These are phyloP conservation scores for Operophtera brumata DNA, from an alignment of 2,888 invertebrate species.

Conservation along the genomic window DNA sequence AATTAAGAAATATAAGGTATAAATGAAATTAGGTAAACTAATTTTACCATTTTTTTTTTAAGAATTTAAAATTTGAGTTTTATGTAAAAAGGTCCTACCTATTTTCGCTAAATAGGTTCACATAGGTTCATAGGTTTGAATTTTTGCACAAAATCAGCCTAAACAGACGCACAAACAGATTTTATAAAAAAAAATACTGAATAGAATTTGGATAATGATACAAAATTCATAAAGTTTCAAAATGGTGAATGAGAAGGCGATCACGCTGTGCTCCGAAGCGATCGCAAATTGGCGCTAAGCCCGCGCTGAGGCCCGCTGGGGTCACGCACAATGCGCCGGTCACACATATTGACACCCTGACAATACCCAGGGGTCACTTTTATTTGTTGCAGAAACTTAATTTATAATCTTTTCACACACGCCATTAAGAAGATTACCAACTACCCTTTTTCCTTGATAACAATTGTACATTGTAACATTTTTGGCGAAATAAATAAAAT, in stretches of 20 bases:
- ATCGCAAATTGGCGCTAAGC: constrained; percentile 75
- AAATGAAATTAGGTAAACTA: too few relatives aligned
- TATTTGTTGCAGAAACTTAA: constrained; percentile 81
- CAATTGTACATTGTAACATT: constrained; percentile 78
- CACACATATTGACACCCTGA: constrained; percentile 80
- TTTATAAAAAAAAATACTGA: background rate
- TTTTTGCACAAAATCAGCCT: background rate
- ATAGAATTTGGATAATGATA: constrained; percentile 41
- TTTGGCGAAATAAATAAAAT: constrained; percentile 71
- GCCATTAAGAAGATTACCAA: constrained; percentile 80
- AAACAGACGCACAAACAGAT: background rate
- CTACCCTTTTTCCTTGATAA: constrained; percentile 78
- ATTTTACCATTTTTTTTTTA: background rate
- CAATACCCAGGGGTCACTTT: constrained; percentile 79
- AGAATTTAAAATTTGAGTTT: background rate
- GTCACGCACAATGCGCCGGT: constrained; percentile 75
- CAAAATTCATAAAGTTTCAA: constrained; percentile 18
- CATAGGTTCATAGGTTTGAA: too few relatives aligned
- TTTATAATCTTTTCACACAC: constrained; percentile 82
- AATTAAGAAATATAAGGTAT: too few relatives aligned
- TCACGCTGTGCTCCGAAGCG: constrained; percentile 66
- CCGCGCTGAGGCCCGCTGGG: constrained; percentile 45
- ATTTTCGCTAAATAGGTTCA: background rate
- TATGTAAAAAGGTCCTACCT: background rate
- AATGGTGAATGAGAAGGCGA: constrained; percentile 48